Evolutionary conservation across 2,888 invertebrate genomes (phyloP), one percentile per base, ranked within the genome.

Genomic region (Priocnemis perturbator): DNA sequence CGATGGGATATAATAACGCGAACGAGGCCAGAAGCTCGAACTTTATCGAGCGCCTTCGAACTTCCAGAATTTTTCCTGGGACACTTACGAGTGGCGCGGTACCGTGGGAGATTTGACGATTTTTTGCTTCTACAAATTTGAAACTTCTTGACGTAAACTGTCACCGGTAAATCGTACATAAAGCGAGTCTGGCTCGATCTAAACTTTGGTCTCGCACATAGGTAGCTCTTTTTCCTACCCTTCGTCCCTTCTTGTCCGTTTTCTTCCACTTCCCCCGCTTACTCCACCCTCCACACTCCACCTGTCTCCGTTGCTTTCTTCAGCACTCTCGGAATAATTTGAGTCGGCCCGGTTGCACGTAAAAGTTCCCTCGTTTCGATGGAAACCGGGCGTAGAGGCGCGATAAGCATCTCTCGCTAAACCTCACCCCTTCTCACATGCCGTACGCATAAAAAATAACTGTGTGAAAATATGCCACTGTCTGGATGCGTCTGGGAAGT

Each of bases 321-420:
- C n/a, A 14, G 50, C 50, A 9, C 61, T 52, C 60, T 50, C 71
- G 69, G 68, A 72, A 78, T 78, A 44, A 63, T 56, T 55, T 63
- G 44, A 53, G 63, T 53, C 64, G 14, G 14, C 44, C 30, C 52
- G 30, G 44, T 37, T 48, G 58, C 48, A 48, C 64, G 58, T 64
- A 65, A 67, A 67, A 67, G 73, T 65, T 67, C 56, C 52, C 57
- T 23, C 59, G 48, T 58, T 56, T 20, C 19, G 53, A 52, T 50
- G 23, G 57, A 2, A 50, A 5, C 50, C 50, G 50, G 19, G 50
- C 5, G 50, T 50, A 11, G 17, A 50, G 17, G 7, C 50, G 50
- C 19, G 50, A 50, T 50, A 50, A 50, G 37, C 50, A n/a, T 50
- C n/a, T 50, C 19, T 14, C 50, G 50, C 17, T 50, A 19, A 11